A percentile compares a stretch with the other conserved stretches of the same genome.
Conservation (phyloP, 2,888 invertebrate species). For the Ditylenchus weischeri region DNA sequence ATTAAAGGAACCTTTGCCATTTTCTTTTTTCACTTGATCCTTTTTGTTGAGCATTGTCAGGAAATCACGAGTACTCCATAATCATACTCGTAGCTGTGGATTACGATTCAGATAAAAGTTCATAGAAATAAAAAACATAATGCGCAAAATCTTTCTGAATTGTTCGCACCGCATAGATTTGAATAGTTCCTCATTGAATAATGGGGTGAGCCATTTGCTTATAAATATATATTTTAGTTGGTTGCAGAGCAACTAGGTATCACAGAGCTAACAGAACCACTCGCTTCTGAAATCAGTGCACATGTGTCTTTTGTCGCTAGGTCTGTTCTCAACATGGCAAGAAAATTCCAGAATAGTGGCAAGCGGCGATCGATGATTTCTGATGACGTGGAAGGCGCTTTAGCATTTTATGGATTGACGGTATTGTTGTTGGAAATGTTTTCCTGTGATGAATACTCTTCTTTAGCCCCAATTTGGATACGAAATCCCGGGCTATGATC, state of each 20-base stretch:
- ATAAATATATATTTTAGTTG: constrained; percentile 11
- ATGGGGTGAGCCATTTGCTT: too few relatives aligned
- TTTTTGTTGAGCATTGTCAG: too few relatives aligned
- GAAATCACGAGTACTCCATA: too few relatives aligned
- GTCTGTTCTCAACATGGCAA: constrained; percentile 31
- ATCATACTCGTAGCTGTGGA: too few relatives aligned
- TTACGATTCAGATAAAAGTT: too few relatives aligned
- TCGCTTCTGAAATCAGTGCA: constrained; percentile 18
- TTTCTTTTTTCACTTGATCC: constrained; percentile 4
- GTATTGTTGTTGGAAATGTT: constrained; percentile 2
- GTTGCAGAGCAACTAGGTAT: constrained; percentile 32
- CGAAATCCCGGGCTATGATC: constrained; percentile 11
- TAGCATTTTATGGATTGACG: constrained; percentile 31
- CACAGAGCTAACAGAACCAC: constrained; percentile 16
- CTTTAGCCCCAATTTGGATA: constrained; percentile 32
- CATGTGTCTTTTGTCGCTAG: constrained; percentile 22
- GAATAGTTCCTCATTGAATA: neutral
- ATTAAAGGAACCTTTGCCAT: too few relatives aligned
- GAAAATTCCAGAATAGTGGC: constrained; percentile 36
- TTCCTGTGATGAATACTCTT: neutral
- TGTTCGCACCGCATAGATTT: neutral
- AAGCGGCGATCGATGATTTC: constrained; percentile 31
- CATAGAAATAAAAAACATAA: too few relatives aligned
- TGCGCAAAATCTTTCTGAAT: neutral
- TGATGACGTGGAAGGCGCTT: constrained; percentile 36